These are phyloP conservation scores for Mus caroli DNA, from an alignment of 2,797 vertebrate species.

Conservation along the genomic window DNA sequence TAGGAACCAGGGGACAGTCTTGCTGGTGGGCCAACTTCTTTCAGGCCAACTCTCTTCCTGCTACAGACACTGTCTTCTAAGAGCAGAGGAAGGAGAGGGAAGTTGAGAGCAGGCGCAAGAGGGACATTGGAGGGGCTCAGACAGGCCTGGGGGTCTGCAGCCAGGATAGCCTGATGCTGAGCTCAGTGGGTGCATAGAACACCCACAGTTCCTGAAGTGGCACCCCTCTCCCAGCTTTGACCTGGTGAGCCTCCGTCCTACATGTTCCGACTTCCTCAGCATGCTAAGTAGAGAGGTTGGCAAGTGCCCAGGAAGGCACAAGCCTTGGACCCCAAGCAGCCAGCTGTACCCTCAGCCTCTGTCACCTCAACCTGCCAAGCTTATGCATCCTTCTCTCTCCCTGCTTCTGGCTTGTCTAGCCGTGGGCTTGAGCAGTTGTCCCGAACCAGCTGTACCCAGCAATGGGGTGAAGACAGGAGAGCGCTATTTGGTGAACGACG, in stretches of 20 bases:
- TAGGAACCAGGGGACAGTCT: background rate
- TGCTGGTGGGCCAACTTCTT: background rate
- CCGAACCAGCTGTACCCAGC: conserved; percentile 95
- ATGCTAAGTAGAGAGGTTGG: background rate
- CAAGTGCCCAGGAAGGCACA: background rate
- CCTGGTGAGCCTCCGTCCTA: background rate
- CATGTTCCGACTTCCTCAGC: background rate
- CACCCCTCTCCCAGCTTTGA: background rate
- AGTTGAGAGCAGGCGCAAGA: background rate
- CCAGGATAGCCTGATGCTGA: background rate
- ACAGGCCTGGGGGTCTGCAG: background rate
- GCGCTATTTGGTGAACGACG: conserved; percentile 97
- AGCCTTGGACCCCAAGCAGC: too few species aligned
- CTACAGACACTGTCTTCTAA: background rate
- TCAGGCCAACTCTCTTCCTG: background rate
- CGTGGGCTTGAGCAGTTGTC: conserved; percentile 97
- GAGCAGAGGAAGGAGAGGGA: background rate
- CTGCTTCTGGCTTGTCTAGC: conserved; percentile 78
- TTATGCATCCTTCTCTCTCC: background rate
- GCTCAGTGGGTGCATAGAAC: background rate
- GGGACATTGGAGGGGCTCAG: background rate
- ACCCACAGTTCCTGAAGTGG: background rate
- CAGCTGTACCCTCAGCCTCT: background rate
- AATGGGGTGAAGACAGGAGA: conserved; percentile 96
- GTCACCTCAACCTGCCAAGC: background rate